Conservation (phyloP, 53 echinoderm and acorn worm species). For the Patiria pectinifera region DNA sequence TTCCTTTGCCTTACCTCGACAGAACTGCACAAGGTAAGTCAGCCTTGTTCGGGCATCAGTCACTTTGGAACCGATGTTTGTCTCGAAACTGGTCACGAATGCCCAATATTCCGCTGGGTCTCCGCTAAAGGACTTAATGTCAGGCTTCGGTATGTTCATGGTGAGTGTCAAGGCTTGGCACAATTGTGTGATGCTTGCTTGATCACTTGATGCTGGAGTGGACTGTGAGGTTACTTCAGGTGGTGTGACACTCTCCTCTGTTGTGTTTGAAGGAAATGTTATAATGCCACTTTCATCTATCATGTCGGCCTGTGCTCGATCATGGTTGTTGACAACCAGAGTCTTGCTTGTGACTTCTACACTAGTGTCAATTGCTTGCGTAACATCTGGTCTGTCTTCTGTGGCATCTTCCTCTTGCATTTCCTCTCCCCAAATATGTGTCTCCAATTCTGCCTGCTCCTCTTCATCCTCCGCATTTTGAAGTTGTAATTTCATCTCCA, state of each 20-base stretch:
- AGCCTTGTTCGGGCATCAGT: constrained; percentile 42
- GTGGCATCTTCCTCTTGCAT: not conserved
- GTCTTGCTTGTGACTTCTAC: not conserved
- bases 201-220: not conserved
- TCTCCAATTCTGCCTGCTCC: not conserved
- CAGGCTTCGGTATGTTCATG: constrained; percentile 46
- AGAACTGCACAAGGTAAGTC: constrained; percentile 60
- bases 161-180: not conserved
- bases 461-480: constrained; percentile 6
- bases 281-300: not conserved
- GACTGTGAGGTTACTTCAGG: not conserved
- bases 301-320: not conserved
- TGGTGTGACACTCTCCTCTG: not conserved
- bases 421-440: not conserved
- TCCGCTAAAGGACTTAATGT: constrained; percentile 46
- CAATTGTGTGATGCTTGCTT: constrained; percentile 3
- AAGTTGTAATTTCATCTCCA: not conserved
- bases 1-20: constrained; percentile 57
- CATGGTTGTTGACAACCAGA: not conserved
- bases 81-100: constrained; percentile 63
- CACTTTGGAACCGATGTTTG: constrained; percentile 41
- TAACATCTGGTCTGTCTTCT: constrained; percentile 7
- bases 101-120: constrained; percentile 58
- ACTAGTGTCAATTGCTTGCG: not conserved
- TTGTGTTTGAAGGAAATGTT: not conserved